Base-by-base conservation (phyloP, 2,113 vertebrate species). In the Cochlearius cochlearius region DNA sequence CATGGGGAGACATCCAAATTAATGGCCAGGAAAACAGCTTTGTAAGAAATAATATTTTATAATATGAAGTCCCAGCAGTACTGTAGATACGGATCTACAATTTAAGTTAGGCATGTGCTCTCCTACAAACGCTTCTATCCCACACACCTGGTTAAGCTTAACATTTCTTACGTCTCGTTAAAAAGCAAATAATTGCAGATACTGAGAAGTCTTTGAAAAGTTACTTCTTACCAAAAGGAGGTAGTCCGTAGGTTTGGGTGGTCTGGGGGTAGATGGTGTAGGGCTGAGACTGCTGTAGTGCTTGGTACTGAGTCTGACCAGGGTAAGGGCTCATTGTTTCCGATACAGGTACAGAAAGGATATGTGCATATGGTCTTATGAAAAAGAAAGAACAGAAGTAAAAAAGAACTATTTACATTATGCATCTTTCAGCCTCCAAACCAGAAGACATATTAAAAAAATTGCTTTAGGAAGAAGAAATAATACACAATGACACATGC, bases 221-320 rank as follows among this genome's bases (percentile, higher is more conserved):
- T 78, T 34, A 29, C 38, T 76, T 62, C 99, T 98, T 98, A 99
- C 99, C 99, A 4, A 99, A 99, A 92, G 99, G 99, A 96, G 99
- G 99, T 98, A 99, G 99, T 98, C 99, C 99, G 0, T 99, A 99
- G 25, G 98, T 99, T 97, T 99, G 99, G 73, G 99, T 98, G 26
- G 98, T 98, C 97, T 99, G 99, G 74, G 99, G 98, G 96, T 99
- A 99, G 97, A 99, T 94, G 34, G 99, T 98, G 93, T 99, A 99
- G 77, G 99, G 97, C 39, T 99, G 98, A 95, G 99, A 98, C 95
- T 99, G 99, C 92, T 99, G 98, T 67, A 99, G 98, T 27, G 99
- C 97, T 96, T 98, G 98, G 95, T 99, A 99, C 68, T 98, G 98
- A 96, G 98, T 97, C 98, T 99, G 99, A 32, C 94, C 98, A 96